Evolutionary conservation across 2,113 vertebrate genomes (phyloP).

Genomic region (Neolamprologus variostigma): DNA sequence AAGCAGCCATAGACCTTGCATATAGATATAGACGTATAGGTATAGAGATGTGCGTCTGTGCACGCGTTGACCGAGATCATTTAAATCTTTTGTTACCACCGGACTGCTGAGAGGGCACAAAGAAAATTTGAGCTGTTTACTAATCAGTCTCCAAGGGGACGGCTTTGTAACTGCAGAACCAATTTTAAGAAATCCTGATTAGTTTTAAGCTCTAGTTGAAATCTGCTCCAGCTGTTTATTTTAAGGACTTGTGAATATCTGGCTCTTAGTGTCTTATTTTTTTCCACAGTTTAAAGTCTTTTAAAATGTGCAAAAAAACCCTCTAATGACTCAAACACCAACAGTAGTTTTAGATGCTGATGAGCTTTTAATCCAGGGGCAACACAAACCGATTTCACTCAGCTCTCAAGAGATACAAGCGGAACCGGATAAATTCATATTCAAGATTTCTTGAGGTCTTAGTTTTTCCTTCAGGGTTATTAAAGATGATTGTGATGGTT

Average conservation of each 20-base stretch:
- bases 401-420: not conserved
- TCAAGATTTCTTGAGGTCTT: not conserved
- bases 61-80: not conserved
- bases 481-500: not conserved
- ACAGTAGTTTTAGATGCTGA: not conserved
- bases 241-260: not conserved
- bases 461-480: not conserved
- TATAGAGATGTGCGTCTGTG: not conserved
- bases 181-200: constrained; percentile 2
- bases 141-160: not conserved
- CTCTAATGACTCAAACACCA: not conserved
- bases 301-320: fast-evolving
- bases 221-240: constrained; percentile 14
- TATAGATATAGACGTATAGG: not conserved
- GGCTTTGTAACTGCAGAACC: not conserved
- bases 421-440: not conserved
- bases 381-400: not conserved
- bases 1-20: not conserved
- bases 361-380: not conserved
- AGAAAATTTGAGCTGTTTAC: not conserved
- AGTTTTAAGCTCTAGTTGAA: not conserved
- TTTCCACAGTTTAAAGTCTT: not conserved
- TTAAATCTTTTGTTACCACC: not conserved
- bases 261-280: not conserved
- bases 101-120: not conserved